Conservation (phyloP, 2,113 vertebrate genomes). For the Jaculus jaculus region DNA sequence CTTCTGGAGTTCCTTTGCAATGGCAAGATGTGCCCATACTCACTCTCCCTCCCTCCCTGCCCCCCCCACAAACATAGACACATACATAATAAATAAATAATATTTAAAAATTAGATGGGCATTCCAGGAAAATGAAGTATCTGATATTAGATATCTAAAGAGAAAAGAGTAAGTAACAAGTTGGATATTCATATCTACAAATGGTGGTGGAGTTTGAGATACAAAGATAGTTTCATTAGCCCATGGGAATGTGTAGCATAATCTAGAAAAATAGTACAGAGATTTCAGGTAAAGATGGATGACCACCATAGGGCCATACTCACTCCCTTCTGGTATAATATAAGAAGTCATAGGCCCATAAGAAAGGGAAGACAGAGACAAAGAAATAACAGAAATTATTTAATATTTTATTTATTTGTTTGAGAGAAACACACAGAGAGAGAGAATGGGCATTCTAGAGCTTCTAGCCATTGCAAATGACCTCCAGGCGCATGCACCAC, state of each 20-base stretch:
- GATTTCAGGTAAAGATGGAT: not conserved
- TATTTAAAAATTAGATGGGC: not conserved
- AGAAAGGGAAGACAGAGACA: not conserved
- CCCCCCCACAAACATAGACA: too few species aligned
- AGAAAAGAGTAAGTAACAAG: not conserved
- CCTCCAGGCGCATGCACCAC: too few species aligned
- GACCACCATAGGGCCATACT: not conserved
- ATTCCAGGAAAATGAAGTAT: not conserved
- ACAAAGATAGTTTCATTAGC: not conserved
- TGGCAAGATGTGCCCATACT: too few species aligned
- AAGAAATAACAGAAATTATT: not conserved
- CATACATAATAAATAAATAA: too few species aligned
- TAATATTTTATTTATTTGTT: too few species aligned
- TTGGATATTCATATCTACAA: not conserved
- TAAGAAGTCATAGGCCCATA: not conserved
- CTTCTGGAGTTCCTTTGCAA: too few species aligned
- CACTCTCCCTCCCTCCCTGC: too few species aligned
- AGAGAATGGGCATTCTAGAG: too few species aligned
- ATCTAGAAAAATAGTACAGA: not conserved
- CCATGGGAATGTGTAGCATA: not conserved
- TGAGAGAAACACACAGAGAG: too few species aligned
- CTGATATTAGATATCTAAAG: not conserved
- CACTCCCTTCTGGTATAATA: not conserved
- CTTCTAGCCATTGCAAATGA: too few species aligned
- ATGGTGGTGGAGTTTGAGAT: not conserved